Base-by-base conservation (phyloP, 2,888 invertebrate genomes). In the Drosophila pullipes region DNA sequence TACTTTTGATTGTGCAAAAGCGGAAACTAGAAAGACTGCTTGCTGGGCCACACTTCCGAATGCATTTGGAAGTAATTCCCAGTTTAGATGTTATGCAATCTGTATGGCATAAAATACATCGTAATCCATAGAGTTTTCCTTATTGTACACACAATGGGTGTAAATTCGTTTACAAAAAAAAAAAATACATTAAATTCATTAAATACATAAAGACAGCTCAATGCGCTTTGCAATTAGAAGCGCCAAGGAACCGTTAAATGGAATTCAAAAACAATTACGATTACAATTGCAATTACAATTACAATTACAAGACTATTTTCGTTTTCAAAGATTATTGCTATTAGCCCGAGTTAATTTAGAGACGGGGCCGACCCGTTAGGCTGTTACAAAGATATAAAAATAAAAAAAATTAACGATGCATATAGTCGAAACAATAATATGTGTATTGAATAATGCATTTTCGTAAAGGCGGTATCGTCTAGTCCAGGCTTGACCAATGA, bases 361-460 rank as follows among this genome's bases (percentile, higher is more conserved):
- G 57, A 63, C 49, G 73, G 50, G 64, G 60, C 69, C 60, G 55
- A 25, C 47, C 63, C 52, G 41, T 55, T 50, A 76, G 52, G 44
- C 37, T 35, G 5, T 13, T 25, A 49, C 3, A 52, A 52, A 18
- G 28, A 53, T 63, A 18, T 37, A 49, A 41, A 66, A 54, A 35
- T 35, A 35, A 13, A 76, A 62, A 22, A 74, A 73, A 50, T 67
- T 85, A 88, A 63, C 86, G 78, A 76, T 86, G 86, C 85, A 75
- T 75, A 75, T 57, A 75, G 75, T 66, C 64, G 78, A 67, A 72
- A 73, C 61, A 60, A 73, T 71, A 62, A 64, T 71, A 72, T 54
- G 58, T 35, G 39, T 74, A 85, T 85, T 89, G 83, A 85, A 85
- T 85, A 85, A 85, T 89, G 85, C 85, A 89, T 87, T 76, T 65